A percentile compares a stretch with the other conserved stretches of the same genome.
Conservation (phyloP, 2,888 invertebrate species). For the Lithophane ornitopus region DNA sequence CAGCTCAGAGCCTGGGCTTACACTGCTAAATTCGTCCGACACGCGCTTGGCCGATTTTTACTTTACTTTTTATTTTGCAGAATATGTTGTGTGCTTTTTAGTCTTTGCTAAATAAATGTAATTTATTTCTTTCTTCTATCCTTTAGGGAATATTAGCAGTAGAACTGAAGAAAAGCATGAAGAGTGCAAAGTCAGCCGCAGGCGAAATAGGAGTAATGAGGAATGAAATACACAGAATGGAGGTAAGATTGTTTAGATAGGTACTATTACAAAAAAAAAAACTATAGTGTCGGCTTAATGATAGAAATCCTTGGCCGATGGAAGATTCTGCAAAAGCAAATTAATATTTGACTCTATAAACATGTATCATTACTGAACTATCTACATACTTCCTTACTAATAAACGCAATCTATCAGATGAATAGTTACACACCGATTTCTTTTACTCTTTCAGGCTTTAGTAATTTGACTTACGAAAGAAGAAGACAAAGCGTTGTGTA, state of each 20-base stretch:
- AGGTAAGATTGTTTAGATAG: slow-evolving; percentile 84
- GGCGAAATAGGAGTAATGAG: slow-evolving; percentile 95
- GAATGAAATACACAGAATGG: slow-evolving; percentile 96
- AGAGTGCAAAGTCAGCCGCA: slow-evolving; percentile 91
- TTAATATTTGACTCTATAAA: neutral
- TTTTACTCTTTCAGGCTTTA: too few species aligned
- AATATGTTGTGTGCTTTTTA: neutral
- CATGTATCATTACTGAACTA: neutral
- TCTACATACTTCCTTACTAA: too few species aligned
- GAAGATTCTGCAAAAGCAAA: neutral
- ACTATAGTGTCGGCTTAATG: neutral
- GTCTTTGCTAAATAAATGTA: neutral
- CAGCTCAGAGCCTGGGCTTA: too few species aligned
- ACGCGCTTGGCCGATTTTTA: neutral
- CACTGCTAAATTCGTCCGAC: too few species aligned
- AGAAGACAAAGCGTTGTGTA: too few species aligned
- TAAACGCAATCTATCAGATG: too few species aligned
- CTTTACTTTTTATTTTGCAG: neutral
- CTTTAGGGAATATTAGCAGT: slow-evolving; percentile 91
- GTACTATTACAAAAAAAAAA: too few species aligned
- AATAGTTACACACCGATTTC: too few species aligned
- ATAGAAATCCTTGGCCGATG: neutral
- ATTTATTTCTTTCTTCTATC: neutral
- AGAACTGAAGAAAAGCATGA: slow-evolving; percentile 93
- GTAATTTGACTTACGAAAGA: too few species aligned